Evolutionary conservation across 2,888 invertebrate genomes (phyloP).

Genomic region (Muschampia plurimacula): DNA sequence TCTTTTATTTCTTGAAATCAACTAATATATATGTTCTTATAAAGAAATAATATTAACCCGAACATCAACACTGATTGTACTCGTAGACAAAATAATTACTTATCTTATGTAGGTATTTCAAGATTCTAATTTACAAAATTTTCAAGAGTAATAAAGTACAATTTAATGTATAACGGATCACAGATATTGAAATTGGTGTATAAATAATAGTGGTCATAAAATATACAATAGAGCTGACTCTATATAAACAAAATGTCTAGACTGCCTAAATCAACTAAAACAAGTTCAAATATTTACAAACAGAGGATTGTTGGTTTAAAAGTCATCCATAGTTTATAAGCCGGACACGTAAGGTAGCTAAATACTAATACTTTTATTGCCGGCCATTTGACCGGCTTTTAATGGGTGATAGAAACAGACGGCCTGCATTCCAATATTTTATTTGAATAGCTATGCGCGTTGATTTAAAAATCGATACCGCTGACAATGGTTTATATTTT

Average conservation of each 20-base stretch:
- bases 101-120: too few species aligned
- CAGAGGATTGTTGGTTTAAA: slow-evolving; percentile 17
- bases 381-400: slow-evolving; percentile 13
- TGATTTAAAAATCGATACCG: not conserved
- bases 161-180: too few species aligned
- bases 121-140: too few species aligned
- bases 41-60: too few species aligned
- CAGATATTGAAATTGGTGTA: too few species aligned
- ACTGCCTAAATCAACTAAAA: slow-evolving; percentile 2
- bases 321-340: slow-evolving; percentile 6
- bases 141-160: too few species aligned
- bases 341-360: slow-evolving; percentile 9
- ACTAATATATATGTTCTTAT: too few species aligned
- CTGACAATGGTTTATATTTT: not conserved
- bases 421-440: slow-evolving; percentile 1
- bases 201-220: not conserved
- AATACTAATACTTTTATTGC: slow-evolving; percentile 27
- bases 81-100: too few species aligned
- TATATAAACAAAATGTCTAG: not conserved
- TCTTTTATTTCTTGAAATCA: too few species aligned
- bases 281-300: not conserved
- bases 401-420: slow-evolving; percentile 9
- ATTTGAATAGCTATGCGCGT: not conserved
- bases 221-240: not conserved
- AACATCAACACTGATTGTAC: too few species aligned